phyloP scores from a whole-genome alignment of 2,888 invertebrate species.

The Temnothorax unifasciatus region DNA sequence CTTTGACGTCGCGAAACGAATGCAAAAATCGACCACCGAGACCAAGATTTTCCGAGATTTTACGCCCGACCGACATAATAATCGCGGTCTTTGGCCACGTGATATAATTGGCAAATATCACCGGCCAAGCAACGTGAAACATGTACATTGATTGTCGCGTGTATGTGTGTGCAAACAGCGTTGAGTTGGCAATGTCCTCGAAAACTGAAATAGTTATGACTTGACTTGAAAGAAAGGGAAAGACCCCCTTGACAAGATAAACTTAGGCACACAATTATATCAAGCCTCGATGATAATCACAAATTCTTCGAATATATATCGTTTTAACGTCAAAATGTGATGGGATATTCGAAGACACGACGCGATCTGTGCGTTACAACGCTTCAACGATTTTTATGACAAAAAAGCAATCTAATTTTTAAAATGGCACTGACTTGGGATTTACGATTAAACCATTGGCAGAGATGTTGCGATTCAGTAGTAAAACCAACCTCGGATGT shows the following conservation, averaged over 20 bases:
- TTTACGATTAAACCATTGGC: background rate
- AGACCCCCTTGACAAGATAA: background rate
- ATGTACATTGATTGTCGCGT: constrained; percentile 1
- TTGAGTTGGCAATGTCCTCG: constrained; percentile 70
- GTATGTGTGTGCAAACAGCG: constrained; percentile 16
- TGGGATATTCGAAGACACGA: background rate
- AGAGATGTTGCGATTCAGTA: background rate
- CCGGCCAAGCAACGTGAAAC: constrained; percentile 55
- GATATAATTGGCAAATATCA: constrained; percentile 75
- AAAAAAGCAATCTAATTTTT: background rate
- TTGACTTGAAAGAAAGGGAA: constrained; percentile 64
- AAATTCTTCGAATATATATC: background rate
- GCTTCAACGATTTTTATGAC: background rate
- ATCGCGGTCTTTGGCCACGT: constrained; percentile 61
- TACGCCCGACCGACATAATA: constrained; percentile 58
- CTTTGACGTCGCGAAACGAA: background rate
- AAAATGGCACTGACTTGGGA: background rate
- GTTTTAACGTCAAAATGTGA: background rate
- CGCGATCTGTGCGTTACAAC: background rate
- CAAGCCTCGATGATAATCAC: background rate
- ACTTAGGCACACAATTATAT: constrained; percentile 8
- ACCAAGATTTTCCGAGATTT: constrained; percentile 40
- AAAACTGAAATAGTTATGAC: constrained; percentile 79
- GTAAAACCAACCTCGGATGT: background rate
- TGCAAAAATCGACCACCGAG: constrained; percentile 12